phyloP scores from a whole-genome alignment of 2,888 invertebrate species.

The Metacarcinus magister region DNA sequence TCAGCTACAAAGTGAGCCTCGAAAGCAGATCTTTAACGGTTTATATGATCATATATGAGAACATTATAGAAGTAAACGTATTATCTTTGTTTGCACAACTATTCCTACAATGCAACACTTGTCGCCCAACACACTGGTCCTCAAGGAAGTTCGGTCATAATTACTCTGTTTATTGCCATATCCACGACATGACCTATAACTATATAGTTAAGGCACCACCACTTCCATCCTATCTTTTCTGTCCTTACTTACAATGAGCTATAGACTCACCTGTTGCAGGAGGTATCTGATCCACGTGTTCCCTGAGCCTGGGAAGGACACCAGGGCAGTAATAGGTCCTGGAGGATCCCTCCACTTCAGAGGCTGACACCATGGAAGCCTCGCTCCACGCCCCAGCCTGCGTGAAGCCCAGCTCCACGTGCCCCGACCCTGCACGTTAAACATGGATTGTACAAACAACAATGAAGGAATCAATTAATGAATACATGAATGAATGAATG shows the following conservation, averaged over 20 bases:
- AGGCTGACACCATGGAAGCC: slow-evolving; percentile 83
- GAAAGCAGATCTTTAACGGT: no score
- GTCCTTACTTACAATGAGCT: background rate
- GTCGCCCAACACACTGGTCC: no score
- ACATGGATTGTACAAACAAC: background rate
- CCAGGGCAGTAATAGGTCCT: slow-evolving; percentile 88
- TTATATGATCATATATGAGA: no score
- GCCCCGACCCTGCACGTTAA: slow-evolving; percentile 65
- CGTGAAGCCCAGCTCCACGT: slow-evolving; percentile 73
- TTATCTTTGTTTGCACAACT: no score
- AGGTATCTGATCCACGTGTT: slow-evolving; percentile 93
- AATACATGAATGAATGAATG: no score
- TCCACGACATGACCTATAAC: no score
- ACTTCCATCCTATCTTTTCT: background rate
- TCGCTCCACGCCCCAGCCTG: slow-evolving; percentile 68
- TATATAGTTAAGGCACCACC: background rate
- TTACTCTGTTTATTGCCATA: no score
- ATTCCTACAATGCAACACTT: no score
- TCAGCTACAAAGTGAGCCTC: no score
- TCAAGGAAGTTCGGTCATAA: no score
- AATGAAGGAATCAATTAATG: no score
- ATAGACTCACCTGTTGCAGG: slow-evolving; percentile 84
- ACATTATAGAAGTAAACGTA: no score
- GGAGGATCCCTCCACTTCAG: slow-evolving; percentile 84
- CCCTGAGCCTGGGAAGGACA: slow-evolving; percentile 93